Evolutionary conservation across 2,888 invertebrate genomes (phyloP), one percentile per base, ranked within the genome.

Genomic region (Himalopsyche kuldschensis): DNA sequence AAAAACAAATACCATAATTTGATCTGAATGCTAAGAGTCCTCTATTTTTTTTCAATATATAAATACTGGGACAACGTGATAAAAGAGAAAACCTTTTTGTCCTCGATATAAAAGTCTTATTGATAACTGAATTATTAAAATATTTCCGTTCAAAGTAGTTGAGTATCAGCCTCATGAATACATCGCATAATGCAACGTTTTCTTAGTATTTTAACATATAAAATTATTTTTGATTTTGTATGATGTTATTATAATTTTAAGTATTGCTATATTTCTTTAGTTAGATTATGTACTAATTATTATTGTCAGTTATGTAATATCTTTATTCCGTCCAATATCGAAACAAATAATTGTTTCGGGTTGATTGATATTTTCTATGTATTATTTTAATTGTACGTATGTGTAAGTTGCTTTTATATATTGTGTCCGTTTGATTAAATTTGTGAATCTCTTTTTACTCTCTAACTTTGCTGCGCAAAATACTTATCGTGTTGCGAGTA

Each of bases 321-420:
- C 83, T 83, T 75, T 83, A 83, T 83, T 83, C 83, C 83, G 83
- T 83, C 83, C 83, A 83, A 75, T 80, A 35, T 32, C 55, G 55
- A 55, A 55, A 20, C 55, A 55, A 20, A 55, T 55, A 24, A 55
- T 47, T 79, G 82, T 79, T 82, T 48, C 78, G 79, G 69, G 75
- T 55, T 35, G 30, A 78, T 55, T 20, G 75, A 79, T 79, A 78
- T 78, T 82, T 48, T 48, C 55, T 48, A 48, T 78, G 78, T 78
- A 79, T 27, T 55, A 55, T 55, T 55, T 55, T 76, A 2, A 76
- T 76, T 24, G 1, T 30, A 30, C 24, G 30, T 75, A 31, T 11
- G 8, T 27, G 76, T 32, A 76, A 30, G 35, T 27, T 31, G n/a
- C n/a, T 76, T 76, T 76, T 76, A 20, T 55, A 24, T 55, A n/a